Evolutionary conservation across 2,797 vertebrate genomes (phyloP), one percentile per base, ranked within the genome.

Genomic region (Neosilurus mollespiculum): DNA sequence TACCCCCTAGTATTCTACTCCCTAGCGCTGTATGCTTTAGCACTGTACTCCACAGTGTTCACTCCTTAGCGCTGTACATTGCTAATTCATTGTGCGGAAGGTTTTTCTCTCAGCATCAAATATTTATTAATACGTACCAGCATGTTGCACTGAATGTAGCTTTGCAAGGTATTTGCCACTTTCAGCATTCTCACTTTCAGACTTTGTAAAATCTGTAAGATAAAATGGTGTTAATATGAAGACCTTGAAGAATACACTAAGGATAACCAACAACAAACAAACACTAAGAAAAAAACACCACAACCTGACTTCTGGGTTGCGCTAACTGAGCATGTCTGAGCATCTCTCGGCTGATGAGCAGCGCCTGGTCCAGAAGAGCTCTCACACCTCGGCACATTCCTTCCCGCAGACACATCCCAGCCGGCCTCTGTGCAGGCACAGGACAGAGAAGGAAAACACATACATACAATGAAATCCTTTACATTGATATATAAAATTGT

Each of bases 361-460:
- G 88, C 53, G 92, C 93, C 4, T 92, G 90, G 70, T 94, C 92
- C 37, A 96, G 77, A 0, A 99, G 93, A 65, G 92, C 92, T 12
- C 87, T 82, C 81, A 97, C 34, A 14, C 97, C 97, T 61, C 89
- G 92, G 72, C 65, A 59, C 34, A 92, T 83, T 70, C 98, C 98
- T 22, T 94, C 93, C 86, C 89, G 91, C 88, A 97, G 12, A 51
- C 90, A 91, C 80, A 24, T 75, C 56, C 76, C 76, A 67, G 86
- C 2, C 16, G 81, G 88, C 37, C 11, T 86, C 78, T 64, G 91
- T 91, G 34, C 4, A 58, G 51, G 61, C 51, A 61, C 4, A 10
- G 3, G 71, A n/a, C n/a, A n/a, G n/a, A n/a, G 53, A 81, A 1
- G 49, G 14, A 85, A 86, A 87, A 83, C 3, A 18, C 9, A 7